Conservation (phyloP, 2,797 vertebrate genomes). For the Florisuga fusca region DNA sequence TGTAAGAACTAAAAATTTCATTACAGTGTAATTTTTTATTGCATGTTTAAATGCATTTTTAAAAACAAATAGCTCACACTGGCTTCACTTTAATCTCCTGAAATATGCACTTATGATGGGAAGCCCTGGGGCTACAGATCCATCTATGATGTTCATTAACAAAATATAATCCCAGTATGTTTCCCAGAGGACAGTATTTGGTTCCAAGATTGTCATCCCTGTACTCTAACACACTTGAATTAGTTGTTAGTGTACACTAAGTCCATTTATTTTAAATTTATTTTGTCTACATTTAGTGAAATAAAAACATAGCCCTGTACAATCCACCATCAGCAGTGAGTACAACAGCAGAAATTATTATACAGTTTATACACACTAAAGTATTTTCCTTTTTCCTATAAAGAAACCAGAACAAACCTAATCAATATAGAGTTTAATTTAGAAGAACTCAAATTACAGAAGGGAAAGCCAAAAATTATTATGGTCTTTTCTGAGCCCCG, state of each 20-base stretch:
- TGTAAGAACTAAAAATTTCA: constrained; percentile 72
- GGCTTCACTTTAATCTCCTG: constrained; percentile 66
- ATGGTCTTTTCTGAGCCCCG: constrained; percentile 77
- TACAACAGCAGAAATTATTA: constrained; percentile 96
- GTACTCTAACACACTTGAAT: constrained; percentile 80
- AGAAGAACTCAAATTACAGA: constrained; percentile 83
- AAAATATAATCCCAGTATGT: constrained; percentile 64
- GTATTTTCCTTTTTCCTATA: constrained; percentile 84
- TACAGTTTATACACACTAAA: constrained; percentile 99
- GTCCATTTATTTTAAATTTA: constrained; percentile 84
- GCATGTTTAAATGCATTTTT: constrained; percentile 76
- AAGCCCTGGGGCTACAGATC: constrained; percentile 34
- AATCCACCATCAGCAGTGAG: constrained; percentile 95
- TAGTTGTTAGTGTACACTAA: constrained; percentile 80
- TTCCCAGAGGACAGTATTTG: constrained; percentile 72
- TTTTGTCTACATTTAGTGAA: constrained; percentile 97
- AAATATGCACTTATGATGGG: constrained; percentile 61
- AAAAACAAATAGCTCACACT: constrained; percentile 72
- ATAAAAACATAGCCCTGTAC: constrained; percentile 99
- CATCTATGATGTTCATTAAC: constrained; percentile 59
- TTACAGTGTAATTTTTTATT: constrained; percentile 78
- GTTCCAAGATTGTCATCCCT: constrained; percentile 77
- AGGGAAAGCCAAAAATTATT: constrained; percentile 77
- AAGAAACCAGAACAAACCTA: constrained; percentile 82
- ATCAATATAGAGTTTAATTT: constrained; percentile 84